A percentile compares a stretch with the other conserved stretches of the same genome.
These are phyloP conservation scores for Drosophila neotestacea DNA, from an alignment of 2,888 invertebrate species.

Conservation along the genomic window DNA sequence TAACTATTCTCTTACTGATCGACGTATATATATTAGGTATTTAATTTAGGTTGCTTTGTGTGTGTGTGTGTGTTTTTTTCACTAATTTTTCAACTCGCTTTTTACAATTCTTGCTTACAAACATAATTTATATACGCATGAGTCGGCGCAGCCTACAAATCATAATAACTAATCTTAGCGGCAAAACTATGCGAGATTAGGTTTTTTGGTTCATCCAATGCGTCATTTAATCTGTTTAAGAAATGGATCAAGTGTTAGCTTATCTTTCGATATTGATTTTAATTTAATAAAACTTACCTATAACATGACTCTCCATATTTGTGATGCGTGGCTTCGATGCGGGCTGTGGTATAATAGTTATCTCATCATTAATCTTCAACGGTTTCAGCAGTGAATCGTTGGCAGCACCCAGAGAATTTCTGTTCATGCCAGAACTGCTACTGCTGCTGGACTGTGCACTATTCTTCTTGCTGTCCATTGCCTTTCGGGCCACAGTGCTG, in stretches of 20 bases:
- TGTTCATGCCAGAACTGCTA: constrained; percentile 61
- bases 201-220: constrained; percentile 71
- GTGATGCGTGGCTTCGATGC: constrained; percentile 86
- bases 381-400: constrained; percentile 91
- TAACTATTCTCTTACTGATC: constrained; percentile 45
- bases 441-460: constrained; percentile 67
- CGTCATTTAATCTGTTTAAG: constrained; percentile 60
- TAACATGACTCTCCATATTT: constrained; percentile 85
- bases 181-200: constrained; percentile 76
- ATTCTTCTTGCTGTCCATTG: constrained; percentile 88
- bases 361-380: constrained; percentile 94
- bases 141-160: constrained; percentile 49
- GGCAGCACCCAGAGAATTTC: constrained; percentile 82
- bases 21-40: constrained; percentile 30
- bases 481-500: constrained; percentile 94
- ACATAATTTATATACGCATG: constrained; percentile 34
- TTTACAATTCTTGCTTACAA: constrained; percentile 67
- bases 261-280: no score
- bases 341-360: constrained; percentile 95
- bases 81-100: constrained; percentile 48
- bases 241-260: neutral
- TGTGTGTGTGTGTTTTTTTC: constrained; percentile 27
- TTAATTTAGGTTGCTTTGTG: constrained; percentile 47
- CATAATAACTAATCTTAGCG: constrained; percentile 56
- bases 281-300: constrained; percentile 74